These are phyloP conservation scores for Chaetops frenatus DNA, from an alignment of 2,113 vertebrate genomes.

Conservation along the genomic window DNA sequence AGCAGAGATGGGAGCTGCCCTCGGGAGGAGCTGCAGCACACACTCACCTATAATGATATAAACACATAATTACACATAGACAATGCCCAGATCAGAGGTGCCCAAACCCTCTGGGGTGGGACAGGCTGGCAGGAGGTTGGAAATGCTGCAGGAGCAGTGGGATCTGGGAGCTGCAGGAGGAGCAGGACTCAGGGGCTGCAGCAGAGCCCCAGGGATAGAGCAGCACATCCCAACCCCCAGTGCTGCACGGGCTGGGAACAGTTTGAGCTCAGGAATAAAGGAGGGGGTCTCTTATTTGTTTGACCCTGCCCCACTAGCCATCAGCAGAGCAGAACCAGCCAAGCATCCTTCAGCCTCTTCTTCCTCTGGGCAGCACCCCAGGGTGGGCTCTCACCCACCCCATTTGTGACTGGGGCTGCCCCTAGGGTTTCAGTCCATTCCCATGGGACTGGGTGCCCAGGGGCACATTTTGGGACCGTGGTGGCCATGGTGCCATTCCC, in stretches of 20 bases:
- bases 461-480: background rate
- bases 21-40: background rate
- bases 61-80: background rate
- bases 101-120: background rate
- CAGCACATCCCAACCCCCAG: background rate
- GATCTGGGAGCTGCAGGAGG: background rate
- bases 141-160: background rate
- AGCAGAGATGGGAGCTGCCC: background rate
- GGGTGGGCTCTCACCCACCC: background rate
- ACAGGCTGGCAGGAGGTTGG: background rate
- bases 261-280: background rate
- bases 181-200: background rate
- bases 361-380: too few relatives aligned
- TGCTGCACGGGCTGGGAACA: background rate
- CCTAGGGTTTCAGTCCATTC: too few relatives aligned
- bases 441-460: background rate
- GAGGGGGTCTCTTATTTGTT: too few relatives aligned
- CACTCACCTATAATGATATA: accelerated
- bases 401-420: background rate
- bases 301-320: background rate
- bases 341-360: background rate
- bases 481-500: background rate
- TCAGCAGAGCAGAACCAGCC: too few relatives aligned
- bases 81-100: background rate
- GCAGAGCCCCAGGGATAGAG: background rate